These are phyloP conservation scores for Cinclus mexicanus DNA, from an alignment of 2,113 vertebrate genomes.

Conservation along the genomic window DNA sequence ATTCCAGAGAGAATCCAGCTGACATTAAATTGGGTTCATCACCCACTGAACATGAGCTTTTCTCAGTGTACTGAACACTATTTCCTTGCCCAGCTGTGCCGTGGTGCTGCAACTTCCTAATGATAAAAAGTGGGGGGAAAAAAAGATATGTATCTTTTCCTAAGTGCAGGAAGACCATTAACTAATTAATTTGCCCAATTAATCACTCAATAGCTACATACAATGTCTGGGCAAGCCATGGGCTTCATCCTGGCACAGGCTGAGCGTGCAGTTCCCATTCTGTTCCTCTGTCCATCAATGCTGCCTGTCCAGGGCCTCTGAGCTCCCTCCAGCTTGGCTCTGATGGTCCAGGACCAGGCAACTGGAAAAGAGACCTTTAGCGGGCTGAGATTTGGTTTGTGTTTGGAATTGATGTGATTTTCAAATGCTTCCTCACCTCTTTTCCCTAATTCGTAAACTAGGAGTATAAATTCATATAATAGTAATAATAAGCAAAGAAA, in stretches of 20 bases:
- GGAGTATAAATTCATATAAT: neutral
- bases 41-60: neutral
- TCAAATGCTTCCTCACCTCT: neutral
- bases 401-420: neutral
- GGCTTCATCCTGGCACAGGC: neutral
- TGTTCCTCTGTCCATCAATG: neutral
- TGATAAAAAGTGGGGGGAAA: neutral
- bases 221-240: neutral
- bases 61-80: neutral
- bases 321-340: neutral
- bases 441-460: neutral
- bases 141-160: neutral
- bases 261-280: neutral
- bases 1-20: neutral
- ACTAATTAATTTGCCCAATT: neutral
- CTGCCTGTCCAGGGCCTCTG: neutral
- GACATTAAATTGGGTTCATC: neutral
- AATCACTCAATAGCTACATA: neutral
- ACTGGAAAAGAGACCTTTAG: neutral
- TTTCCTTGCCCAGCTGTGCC: fast-evolving
- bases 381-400: neutral
- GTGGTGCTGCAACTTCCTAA: neutral
- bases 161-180: neutral
- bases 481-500: neutral
- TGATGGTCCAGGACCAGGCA: neutral